Evolutionary conservation across 2,797 vertebrate genomes (phyloP), one percentile per base, ranked within the genome.

Genomic region (Simalia tracyae): DNA sequence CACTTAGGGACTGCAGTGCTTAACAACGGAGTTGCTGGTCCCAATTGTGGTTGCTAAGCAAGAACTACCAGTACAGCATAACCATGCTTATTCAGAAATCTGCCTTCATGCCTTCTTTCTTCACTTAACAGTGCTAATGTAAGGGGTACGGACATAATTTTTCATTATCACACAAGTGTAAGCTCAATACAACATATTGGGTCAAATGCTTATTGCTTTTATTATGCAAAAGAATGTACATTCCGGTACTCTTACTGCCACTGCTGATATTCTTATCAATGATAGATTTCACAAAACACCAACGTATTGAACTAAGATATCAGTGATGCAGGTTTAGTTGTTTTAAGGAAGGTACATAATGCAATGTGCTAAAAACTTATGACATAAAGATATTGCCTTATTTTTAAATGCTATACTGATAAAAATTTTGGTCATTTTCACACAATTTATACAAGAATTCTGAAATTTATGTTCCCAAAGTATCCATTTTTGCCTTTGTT

Each of bases 211-310:
- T 14, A 2, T 76, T 95, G 93, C 87, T 95, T 95, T 97, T 96
- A 96, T 96, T 97, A 95, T 93, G 91, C 89, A 81, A 14, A 93
- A 93, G 92, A 95, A 95, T 87, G 9, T 95, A 94, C 90, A 96
- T 95, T 61, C 93, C 0, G 0, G 28, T 60, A 36, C 46, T 84
- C 68, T 26, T 56, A 57, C 72, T 64, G 57, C 19, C 50, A 28
- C 57, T 59, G 31, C 26, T 57, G 46, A 56, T 68, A 46, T 46
- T 68, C 50, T 86, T 14, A 54, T 59, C 56, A 59, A 91, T 28
- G 31, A 12, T 84, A 93, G 90, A 94, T 91, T 85, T 88, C 93
- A 93, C 91, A 94, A 94, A 96, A 92, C 93, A 94, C 92, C 26
- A 54, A 90, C 28, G 36, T 36, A 87, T 2, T 88, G 17, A 57